Base-by-base conservation (phyloP, 2,113 vertebrate genomes). In the Otolemur garnettii region DNA sequence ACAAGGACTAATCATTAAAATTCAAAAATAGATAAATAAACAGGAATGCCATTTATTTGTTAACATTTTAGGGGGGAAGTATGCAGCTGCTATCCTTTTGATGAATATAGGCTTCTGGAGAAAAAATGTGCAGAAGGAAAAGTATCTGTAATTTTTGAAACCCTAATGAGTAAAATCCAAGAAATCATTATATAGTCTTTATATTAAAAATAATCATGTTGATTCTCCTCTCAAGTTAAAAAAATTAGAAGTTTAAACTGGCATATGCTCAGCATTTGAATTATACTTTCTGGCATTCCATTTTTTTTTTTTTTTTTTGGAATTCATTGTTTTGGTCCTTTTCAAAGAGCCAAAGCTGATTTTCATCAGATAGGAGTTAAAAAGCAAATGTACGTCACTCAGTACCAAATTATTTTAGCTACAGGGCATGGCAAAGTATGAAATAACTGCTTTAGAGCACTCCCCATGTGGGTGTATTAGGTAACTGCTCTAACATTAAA, bases 391-490 rank as follows among this genome's bases (percentile, higher is more conserved):
- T 86, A 92, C 10, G 26, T 97, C 97, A 98, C 94, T 98, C 97
- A 98, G 90, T 95, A 98, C 96, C 97, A 98, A 98, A 98, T 95
- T 98, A 97, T 98, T 98, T 95, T 98, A 98, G 98, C 98, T 98
- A 98, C 97, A 97, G 98, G 98, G 98, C 98, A 98, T 98, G 98
- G 98, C 98, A 98, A 97, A 97, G 97, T 98, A 98, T 98, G 98
- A 98, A 99, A 98, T 98, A 98, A 98, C 98, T 98, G 97, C 98
- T 98, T 98, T 98, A 92, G 97, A 98, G 97, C 96, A 99, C 98
- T 98, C 98, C 98, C 98, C 96, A 1, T 98, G 98, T 98, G 98
- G 98, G 98, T 98, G 98, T 98, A 98, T 98, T 98, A 98, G 98
- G 98, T 99, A 98, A 98, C 98, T 98, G 96, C 97, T 98, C 97